Base-by-base conservation (phyloP, 2,113 vertebrate genomes). In the Xenus cinereus region DNA sequence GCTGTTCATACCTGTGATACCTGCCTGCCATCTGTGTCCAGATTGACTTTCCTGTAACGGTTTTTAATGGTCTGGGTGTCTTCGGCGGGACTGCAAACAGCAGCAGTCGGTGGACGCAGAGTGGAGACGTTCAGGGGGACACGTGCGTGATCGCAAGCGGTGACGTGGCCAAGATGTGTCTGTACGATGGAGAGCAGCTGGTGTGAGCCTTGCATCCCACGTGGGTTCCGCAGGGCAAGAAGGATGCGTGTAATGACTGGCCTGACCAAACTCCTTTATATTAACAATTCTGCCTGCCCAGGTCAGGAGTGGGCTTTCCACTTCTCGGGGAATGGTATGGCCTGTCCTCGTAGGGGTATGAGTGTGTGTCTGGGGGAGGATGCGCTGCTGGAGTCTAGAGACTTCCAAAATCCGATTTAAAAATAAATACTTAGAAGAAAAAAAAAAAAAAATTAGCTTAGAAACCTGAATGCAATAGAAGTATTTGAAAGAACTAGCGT, bases 141-240 rank as follows among this genome's bases (percentile, higher is more conserved):
- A 32, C 0, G 3, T 39, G 17, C 17, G 2, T 10, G 12, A 4
- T 19, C 48, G 45, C 1, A 6, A 50, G 28, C 11, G 10, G 30
- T 9, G 28, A 8, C 8, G 6, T 20, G 50, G 37, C 50, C 30
- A 8, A 6, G 12, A n/a, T 54, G 37, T 20, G n/a, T n/a, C 17
- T 35, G 2, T 5, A 28, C 57, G 10, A 9, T 9, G 7, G 35
- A 30, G 14, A 7, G 50, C 8, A 32, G 30, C 27, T 63, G 28
- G 21, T 39, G 32, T 12, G 37, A 37, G 28, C 28, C 23, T 33
- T 35, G 27, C 7, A 7, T 48, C 78, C 43, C 37, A 13, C 7
- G 1, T 23, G 27, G 33, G 50, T n/a, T 72, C 69, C 71, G 27
- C 37, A 48, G 12, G 39, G 66, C 14, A 28, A 20, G 66, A 39